phyloP scores from a whole-genome alignment of 2,888 invertebrate genomes.

The Icerya purchasi region DNA sequence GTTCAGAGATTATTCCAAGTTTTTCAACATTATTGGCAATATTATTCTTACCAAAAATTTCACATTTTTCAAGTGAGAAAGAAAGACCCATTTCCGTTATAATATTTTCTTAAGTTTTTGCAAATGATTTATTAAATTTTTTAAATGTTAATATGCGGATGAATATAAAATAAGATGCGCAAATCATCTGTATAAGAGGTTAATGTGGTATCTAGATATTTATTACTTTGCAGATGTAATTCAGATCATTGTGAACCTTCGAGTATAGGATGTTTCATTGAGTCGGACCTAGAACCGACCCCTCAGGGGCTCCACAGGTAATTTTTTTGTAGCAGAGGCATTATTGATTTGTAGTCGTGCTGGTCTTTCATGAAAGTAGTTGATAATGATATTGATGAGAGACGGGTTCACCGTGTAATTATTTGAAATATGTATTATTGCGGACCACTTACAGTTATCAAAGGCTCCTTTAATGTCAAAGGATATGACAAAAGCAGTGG shows the following conservation, averaged over 20 bases:
- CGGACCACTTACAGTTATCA: not conserved
- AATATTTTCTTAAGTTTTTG: not conserved
- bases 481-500: not conserved
- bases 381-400: not conserved
- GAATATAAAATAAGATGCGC: not conserved
- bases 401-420: not conserved
- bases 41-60: not conserved
- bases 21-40: not conserved
- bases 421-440: not conserved
- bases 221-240: not conserved
- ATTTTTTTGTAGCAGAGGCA: not conserved
- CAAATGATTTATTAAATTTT: no score
- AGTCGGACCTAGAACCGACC: not conserved
- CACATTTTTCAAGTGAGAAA: not conserved
- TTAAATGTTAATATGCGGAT: not conserved
- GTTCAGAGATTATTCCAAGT: not conserved
- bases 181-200: not conserved
- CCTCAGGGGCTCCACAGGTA: no score
- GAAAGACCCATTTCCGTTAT: not conserved
- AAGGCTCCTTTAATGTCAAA: not conserved
- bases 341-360: not conserved
- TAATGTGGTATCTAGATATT: not conserved
- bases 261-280: not conserved
- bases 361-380: not conserved
- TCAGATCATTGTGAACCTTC: not conserved